Conservation (phyloP, 2,113 vertebrate species). For the Hyperopisus bebe region DNA sequence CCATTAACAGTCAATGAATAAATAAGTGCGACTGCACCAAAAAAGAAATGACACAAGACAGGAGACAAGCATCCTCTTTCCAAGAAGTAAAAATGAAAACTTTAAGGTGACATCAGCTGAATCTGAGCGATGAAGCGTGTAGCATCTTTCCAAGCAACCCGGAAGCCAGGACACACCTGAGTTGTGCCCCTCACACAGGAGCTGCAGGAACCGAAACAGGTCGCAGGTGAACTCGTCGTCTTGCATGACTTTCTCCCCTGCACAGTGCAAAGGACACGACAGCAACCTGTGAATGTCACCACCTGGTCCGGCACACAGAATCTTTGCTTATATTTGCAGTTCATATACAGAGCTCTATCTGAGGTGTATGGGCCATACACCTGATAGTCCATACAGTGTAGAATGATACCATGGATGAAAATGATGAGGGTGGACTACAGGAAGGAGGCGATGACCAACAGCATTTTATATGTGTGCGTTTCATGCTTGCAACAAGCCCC, state of each 20-base stretch:
- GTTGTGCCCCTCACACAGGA: conserved; percentile 92
- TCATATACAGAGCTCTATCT: conserved; percentile 48
- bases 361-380: conserved; percentile 48
- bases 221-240: conserved; percentile 94
- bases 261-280: conserved; percentile 40
- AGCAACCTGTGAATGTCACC: conserved; percentile 26
- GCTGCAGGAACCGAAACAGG: conserved; percentile 92
- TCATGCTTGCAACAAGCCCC: conserved; percentile 5
- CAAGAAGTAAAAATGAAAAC: background rate
- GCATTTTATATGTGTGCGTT: conserved; percentile 50
- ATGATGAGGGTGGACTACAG: conserved; percentile 25
- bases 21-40: background rate
- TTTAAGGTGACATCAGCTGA: background rate
- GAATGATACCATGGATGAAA: conserved; percentile 21
- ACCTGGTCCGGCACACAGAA: background rate
- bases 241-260: conserved; percentile 96
- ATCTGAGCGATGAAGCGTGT: background rate
- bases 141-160: background rate
- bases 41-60: background rate
- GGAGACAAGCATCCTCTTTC: background rate
- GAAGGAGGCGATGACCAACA: conserved; percentile 34
- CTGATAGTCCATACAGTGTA: conserved; percentile 43
- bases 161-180: conserved; percentile 69
- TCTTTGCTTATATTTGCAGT: conserved; percentile 7
- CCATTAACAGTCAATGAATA: background rate